Percentiles rank a stretch among this genome's conserved stretches.
Conservation (phyloP, 2,888 invertebrate species). For the Silvanus unidentatus region DNA sequence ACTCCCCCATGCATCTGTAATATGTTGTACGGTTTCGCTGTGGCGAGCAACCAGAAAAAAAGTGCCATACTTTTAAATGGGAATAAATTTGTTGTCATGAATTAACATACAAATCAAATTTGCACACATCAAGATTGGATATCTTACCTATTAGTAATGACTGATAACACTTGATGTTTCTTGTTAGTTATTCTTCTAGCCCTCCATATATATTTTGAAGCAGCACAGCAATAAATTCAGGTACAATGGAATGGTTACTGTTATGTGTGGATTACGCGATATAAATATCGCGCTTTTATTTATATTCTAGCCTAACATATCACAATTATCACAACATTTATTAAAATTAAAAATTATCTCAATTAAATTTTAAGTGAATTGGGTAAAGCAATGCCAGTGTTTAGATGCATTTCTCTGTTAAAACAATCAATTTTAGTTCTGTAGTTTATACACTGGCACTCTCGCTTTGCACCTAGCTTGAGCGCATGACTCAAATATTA, state of each 20-base stretch:
- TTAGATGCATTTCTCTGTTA: slow-evolving; percentile 34
- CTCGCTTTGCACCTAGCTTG: slow-evolving; percentile 29
- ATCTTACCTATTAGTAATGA: slow-evolving; percentile 27
- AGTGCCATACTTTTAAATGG: no score
- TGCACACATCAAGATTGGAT: background rate
- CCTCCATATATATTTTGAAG: slow-evolving; percentile 18
- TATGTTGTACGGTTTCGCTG: no score
- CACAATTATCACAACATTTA: slow-evolving; percentile 40
- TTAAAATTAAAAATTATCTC: slow-evolving; percentile 15
- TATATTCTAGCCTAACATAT: slow-evolving; percentile 35
- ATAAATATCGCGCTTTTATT: slow-evolving; percentile 21
- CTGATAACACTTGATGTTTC: slow-evolving; percentile 12
- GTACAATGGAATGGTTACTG: slow-evolving; percentile 27
- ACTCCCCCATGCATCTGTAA: no score
- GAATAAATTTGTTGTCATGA: background rate
- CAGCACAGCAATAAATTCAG: slow-evolving; percentile 22
- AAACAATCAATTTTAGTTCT: slow-evolving; percentile 37
- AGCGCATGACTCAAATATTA: slow-evolving; percentile 32
- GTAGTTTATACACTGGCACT: slow-evolving; percentile 32
- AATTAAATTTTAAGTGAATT: slow-evolving; percentile 15
- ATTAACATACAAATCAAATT: background rate
- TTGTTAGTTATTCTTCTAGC: slow-evolving; percentile 10
- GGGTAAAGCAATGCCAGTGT: slow-evolving; percentile 29
- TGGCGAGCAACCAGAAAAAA: no score
- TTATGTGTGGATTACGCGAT: slow-evolving; percentile 17